phyloP scores from a whole-genome alignment of 2,888 invertebrate genomes.

The Pristionchus maxplancki region DNA sequence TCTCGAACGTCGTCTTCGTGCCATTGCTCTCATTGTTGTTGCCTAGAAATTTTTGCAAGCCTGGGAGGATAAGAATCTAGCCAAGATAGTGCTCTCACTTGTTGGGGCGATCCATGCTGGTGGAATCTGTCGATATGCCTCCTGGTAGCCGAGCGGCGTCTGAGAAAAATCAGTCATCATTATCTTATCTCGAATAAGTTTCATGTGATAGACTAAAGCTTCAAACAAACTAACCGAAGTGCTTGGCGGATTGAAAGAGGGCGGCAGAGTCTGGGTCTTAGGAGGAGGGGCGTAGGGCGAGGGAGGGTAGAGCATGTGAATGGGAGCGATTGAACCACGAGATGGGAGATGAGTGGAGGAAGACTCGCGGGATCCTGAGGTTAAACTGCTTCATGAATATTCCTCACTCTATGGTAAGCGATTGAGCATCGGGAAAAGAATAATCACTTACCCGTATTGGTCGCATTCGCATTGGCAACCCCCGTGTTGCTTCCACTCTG shows the following conservation, averaged over 20 bases:
- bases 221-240: background rate
- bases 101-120: conserved; percentile 36
- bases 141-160: conserved; percentile 25
- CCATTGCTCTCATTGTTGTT: conserved; percentile 22
- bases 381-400: too few relatives aligned
- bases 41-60: conserved; percentile 35
- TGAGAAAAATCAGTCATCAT: background rate
- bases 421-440: too few relatives aligned
- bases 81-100: background rate
- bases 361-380: background rate
- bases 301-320: conserved; percentile 53
- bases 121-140: conserved; percentile 46
- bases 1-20: conserved; percentile 37
- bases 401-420: too few relatives aligned
- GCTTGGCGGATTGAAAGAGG: conserved; percentile 44
- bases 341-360: conserved; percentile 47
- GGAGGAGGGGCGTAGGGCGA: conserved; percentile 57
- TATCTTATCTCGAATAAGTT: background rate
- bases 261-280: conserved; percentile 53
- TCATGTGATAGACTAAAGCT: background rate
- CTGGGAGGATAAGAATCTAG: background rate
- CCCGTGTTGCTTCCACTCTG: conserved; percentile 28
- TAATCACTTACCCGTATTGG: background rate
- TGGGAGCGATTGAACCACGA: conserved; percentile 30
- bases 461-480: background rate